Evolutionary conservation across 2,797 vertebrate species (phyloP), one percentile per base, ranked within the genome.

Genomic region (Myripristis murdjan): DNA sequence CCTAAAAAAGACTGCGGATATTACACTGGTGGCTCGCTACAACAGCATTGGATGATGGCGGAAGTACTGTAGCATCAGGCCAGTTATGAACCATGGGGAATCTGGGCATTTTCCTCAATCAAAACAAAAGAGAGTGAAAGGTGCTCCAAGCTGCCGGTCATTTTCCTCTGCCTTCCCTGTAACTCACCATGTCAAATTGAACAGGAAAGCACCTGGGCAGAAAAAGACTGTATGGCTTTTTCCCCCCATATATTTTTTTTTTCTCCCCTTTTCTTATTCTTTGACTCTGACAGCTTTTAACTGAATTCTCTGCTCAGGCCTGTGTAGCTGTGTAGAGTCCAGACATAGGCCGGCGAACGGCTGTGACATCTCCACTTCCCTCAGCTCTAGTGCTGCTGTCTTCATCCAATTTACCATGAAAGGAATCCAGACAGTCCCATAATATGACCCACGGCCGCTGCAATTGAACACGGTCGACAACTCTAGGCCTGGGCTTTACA

Each of bases 391-490:
- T 65, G 79, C 75, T 31, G 79, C 77, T 26, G 80, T 79, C 86
- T 82, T 91, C 88, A 85, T 90, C 87, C 88, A 89, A 87, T 91
- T 87, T 77, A 87, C 81, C 90, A 86, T 85, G 84, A 91, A 91
- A 82, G 75, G 84, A 72, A 78, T 75, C 76, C 75, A 81, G 87
- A 88, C 85, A 63, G 87, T 80, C 75, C 70, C 75, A 78, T 82
- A 83, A 87, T 79, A 67, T 86, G 81, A 87, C 87, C 82, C 71
- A 33, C 73, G 49, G 77, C 71, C 51, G 65, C 70, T 71, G 67
- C 65, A 14, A 86, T 75, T 81, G 79, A 88, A 62, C 80, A 73
- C 41, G 55, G 69, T 72, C 56, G 58, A 75, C 76, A 46, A 81
- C 63, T 67, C 65, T 10, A 73, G 61, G 73, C 69, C 70, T 1